Conservation (phyloP, 1,140 invertebrate genomes). For the Drosophila orena region DNA sequence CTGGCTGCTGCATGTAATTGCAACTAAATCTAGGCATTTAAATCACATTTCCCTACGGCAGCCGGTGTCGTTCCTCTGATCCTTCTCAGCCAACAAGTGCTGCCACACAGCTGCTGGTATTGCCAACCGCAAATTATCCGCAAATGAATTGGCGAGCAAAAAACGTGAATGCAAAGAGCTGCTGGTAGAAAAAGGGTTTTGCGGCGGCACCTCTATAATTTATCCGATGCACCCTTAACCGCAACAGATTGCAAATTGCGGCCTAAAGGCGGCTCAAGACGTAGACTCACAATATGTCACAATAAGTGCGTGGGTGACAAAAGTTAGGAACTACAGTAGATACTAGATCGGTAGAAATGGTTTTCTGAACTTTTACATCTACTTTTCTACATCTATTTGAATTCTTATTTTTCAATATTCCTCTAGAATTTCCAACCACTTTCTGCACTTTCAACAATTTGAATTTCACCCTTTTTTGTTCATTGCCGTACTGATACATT, state of each 20-base stretch:
- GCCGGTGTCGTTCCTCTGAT: slow-evolving; percentile 59
- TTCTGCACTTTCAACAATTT: too few species aligned
- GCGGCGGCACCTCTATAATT: slow-evolving; percentile 43
- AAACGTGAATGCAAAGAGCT: slow-evolving; percentile 17
- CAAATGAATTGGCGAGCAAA: slow-evolving; percentile 70
- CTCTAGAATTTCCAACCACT: too few species aligned
- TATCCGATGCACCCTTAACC: slow-evolving; percentile 40
- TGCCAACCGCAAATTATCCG: slow-evolving; percentile 71
- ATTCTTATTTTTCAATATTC: too few species aligned
- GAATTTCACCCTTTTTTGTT: slow-evolving; percentile 7
- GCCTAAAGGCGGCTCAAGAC: slow-evolving; percentile 11
- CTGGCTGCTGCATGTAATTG: slow-evolving; percentile 53
- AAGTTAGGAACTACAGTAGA: background rate
- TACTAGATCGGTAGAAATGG: background rate
- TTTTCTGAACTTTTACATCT: background rate
- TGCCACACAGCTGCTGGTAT: slow-evolving; percentile 32
- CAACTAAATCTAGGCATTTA: slow-evolving; percentile 59
- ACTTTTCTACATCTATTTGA: too few species aligned
- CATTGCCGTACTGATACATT: background rate
- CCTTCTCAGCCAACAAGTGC: slow-evolving; percentile 64
- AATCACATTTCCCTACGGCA: slow-evolving; percentile 48
- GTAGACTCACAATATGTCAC: background rate
- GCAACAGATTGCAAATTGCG: slow-evolving; percentile 70
- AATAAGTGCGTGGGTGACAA: slow-evolving; percentile 30
- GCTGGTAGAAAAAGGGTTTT: slow-evolving; percentile 49